Percentiles rank a stretch among this genome's conserved stretches.
phyloP scores from a whole-genome alignment of 2,797 vertebrate species.

The Cuniculus paca region DNA sequence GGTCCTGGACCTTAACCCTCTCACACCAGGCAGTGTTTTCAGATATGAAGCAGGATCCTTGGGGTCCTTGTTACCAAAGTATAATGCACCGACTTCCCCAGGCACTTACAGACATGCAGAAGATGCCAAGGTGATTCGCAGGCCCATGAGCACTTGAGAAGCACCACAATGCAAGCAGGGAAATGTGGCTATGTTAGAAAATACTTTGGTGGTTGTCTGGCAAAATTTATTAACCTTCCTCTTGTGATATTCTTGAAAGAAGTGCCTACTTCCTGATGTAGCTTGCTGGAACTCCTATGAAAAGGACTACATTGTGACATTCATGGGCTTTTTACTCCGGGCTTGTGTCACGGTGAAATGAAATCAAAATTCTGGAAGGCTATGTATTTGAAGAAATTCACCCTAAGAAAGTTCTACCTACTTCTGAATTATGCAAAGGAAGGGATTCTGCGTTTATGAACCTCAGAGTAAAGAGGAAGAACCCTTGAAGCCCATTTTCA shows the following conservation, averaged over 20 bases:
- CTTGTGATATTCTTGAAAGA: not conserved
- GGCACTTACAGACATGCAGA: not conserved
- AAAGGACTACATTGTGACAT: not conserved
- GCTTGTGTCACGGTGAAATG: not conserved
- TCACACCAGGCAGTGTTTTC: not conserved
- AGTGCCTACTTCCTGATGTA: not conserved
- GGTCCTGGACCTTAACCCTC: not conserved
- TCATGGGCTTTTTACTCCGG: not conserved
- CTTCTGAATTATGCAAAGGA: slow-evolving; percentile 50
- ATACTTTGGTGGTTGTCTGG: not conserved
- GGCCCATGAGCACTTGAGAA: not conserved
- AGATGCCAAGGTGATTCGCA: not conserved
- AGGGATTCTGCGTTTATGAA: slow-evolving; percentile 28
- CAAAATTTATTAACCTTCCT: slow-evolving; percentile 26
- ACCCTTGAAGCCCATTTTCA: not conserved
- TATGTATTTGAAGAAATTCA: slow-evolving; percentile 23
- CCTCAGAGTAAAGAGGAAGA: not conserved
- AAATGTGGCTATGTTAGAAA: slow-evolving; percentile 30
- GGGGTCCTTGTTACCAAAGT: not conserved
- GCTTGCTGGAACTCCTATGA: slow-evolving; percentile 22
- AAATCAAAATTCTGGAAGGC: slow-evolving; percentile 46
- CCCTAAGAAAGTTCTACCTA: not conserved
- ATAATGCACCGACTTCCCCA: not conserved
- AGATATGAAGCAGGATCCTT: not conserved
- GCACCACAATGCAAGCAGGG: not conserved